Base-by-base conservation (phyloP, 2,113 vertebrate genomes). In the Solea solea region DNA sequence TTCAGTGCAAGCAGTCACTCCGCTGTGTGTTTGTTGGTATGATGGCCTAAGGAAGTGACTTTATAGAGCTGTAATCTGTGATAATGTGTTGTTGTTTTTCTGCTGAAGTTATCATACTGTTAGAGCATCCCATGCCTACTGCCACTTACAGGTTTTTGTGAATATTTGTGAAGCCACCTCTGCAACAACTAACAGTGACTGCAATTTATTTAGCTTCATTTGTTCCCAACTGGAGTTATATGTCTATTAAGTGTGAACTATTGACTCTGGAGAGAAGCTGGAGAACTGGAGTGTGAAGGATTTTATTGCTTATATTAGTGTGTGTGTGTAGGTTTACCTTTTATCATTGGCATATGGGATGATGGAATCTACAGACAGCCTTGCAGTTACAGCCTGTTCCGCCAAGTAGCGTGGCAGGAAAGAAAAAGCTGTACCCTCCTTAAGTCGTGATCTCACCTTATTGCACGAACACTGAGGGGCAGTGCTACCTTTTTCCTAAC, bases 241-340 rank as follows among this genome's bases (percentile, higher is more conserved):
- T 0, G 42, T 8, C 61, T 42, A 10, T 74, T 63, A 76, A 74
- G 74, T 50, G 58, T 68, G 70, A 78, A 21, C 67, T 53, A 45
- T 39, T 62, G 63, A 72, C 64, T 68, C n/a, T 1, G 9, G 2
- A 28, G 44, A 49, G 39, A 15, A 12, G n/a, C 40, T 27, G 54
- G 63, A 11, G 42, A 49, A 6, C 16, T 12, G 54, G 21, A 57
- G 28, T 62, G n/a, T 51, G 25, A 59, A 51, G 51, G 55, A 53
- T 10, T 60, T 46, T 48, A 52, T 53, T 64, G 44, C 67, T 28
- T 61, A 11, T n/a, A 14, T 34, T 42, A 14, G 49, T 61, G 41
- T 54, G 50, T 21, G 21, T 70, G 55, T 56, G 59, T 45, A 52
- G 44, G 56, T 72, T 64, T 53, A 57, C 1, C 13, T 69, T 74